Evolutionary conservation across 2,113 vertebrate species (phyloP), one percentile per base, ranked within the genome.

Genomic region (Microcebus jonahi): DNA sequence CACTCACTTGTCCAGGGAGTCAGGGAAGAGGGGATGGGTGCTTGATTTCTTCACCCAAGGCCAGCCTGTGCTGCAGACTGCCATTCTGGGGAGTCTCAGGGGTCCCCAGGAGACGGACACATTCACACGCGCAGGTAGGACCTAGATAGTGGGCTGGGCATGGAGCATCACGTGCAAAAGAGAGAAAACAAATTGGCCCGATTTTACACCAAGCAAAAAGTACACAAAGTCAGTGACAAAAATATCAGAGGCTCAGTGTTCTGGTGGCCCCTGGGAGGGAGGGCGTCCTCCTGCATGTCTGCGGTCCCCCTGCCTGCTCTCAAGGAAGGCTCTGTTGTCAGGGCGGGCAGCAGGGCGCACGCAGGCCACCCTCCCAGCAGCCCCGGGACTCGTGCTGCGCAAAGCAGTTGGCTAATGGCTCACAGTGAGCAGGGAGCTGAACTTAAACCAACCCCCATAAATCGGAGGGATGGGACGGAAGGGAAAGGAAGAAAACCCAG

Each of bases 11-110:
- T 57, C 48, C 11, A 9, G 27, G 84, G 80, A 25, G 8, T 59
- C 2, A 0, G 13, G 86, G 45, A 67, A 8, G 4, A 36, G 20
- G 13, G 71, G 29, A 42, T 4, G 0, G 14, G 11, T 53, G 39
- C 55, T n/a, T 15, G 8, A 65, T 2, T 21, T 27, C 59, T 53
- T 80, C 7, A 1, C 27, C 42, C 50, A 9, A 13, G 8, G 34
- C 25, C 39, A 63, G 25, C 25, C 29, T 4, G 2, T 45, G 27
- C 77, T 17, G 31, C 45, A 48, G 77, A 25, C 20, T 31, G 27
- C 9, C 31, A 23, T 9, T 14, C 20, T 8, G 55, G 61, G 39
- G 57, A 55, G 10, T 29, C 45, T 68, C 71, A 14, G 2, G 4
- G 3, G 13, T 57, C 42, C 67, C 42, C 9, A 12, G 21, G 50